Percentiles rank a stretch among this genome's conserved stretches.
Evolutionary conservation across 2,888 invertebrate genomes (phyloP).

Genomic region (Megaustenia siamemsis): DNA sequence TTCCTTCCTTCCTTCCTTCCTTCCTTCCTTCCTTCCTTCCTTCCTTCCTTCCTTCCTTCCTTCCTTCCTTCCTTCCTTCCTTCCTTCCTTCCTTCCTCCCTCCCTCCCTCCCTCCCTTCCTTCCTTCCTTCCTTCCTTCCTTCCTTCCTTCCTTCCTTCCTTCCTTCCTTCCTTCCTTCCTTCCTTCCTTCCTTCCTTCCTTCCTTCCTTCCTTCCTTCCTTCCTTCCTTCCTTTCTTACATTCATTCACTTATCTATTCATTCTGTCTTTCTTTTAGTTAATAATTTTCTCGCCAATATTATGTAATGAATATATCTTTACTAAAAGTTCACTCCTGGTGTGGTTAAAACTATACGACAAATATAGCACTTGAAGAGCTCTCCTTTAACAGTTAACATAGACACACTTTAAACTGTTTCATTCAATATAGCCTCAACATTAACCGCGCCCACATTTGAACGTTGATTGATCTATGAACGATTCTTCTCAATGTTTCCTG

Average conservation of each 20-base stretch:
- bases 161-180: not conserved
- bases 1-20: not conserved
- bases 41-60: not conserved
- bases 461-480: too few relatives aligned
- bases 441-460: too few relatives aligned
- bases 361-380: too few relatives aligned
- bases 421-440: too few relatives aligned
- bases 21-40: not conserved
- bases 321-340: too few relatives aligned
- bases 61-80: not conserved
- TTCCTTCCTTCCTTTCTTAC: not conserved
- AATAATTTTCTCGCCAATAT: too few relatives aligned
- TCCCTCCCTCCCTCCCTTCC: not conserved
- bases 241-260: constrained; percentile 6
- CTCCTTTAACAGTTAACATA: too few relatives aligned
- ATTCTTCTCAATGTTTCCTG: too few relatives aligned
- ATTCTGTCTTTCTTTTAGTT: not conserved
- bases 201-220: not conserved
- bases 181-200: constrained; percentile 6
- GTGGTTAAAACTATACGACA: too few relatives aligned
- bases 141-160: not conserved
- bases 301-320: too few relatives aligned
- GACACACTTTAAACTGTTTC: too few relatives aligned
- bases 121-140: not conserved
- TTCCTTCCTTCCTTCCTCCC: not conserved